Base-by-base conservation (phyloP, 2,113 vertebrate species). In the Pimephales promelas region DNA sequence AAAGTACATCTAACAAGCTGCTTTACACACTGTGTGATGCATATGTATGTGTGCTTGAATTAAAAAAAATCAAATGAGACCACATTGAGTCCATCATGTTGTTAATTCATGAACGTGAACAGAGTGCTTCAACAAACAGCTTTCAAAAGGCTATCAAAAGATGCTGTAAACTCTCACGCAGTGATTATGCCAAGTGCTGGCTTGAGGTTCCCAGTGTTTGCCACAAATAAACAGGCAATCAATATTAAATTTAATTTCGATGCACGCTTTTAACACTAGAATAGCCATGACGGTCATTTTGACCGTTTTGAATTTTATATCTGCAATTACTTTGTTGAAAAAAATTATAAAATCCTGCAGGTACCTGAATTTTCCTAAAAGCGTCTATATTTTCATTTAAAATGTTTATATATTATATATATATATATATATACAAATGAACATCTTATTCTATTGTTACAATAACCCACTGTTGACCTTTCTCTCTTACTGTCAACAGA, bases 181-280 rank as follows among this genome's bases (percentile, higher is more conserved):
- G 26, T 54, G 28, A 81, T 81, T 81, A 81, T 81, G 62, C 45
- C n/a, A 81, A 81, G 79, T 81, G 79, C 79, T 52, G 52, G 61
- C 2, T 28, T 81, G 45, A 81, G 62, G 59, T 68, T 52, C 10
- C 79, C 26, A n/a, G 18, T 34, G 10, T 40, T 43, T n/a, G 28
- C 75, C 54, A 66, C 45, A 34, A 81, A 81, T 81, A 70, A 81
- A 81, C 45, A n/a, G 43, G 26, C 36, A 36, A 68, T 68, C 24
- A 81, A 52, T 45, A 28, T 81, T 62, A 80, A 52, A 68, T 52
- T 20, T 49, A 14, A 70, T 49, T 54, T 81, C 22, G 10, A 81
- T 54, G 47, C 31, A 40, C 24, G 18, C 59, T 34, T 43, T 78
- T 45, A 28, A 28, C 28, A 28, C 28, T 28, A 28, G 28, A 28